Base-by-base conservation (phyloP, 30 jellyfish, hydroid and myxozoan genomes). In the Chrysaora quinquecirrha region DNA sequence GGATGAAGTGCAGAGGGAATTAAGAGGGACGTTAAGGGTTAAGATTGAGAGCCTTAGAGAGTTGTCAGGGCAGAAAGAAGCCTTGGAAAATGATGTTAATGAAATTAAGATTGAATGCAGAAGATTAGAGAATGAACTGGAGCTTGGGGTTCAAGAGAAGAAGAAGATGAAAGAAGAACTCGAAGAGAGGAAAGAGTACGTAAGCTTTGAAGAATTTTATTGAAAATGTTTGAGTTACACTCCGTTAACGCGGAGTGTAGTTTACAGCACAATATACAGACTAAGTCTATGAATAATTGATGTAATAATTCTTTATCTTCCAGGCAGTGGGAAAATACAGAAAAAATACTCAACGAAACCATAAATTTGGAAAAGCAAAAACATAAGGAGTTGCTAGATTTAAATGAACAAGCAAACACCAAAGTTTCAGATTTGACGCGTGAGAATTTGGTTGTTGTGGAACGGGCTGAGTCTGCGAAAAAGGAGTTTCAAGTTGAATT, bases 1-100 rank as follows among this genome's bases (percentile, higher is more conserved):
- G 46, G 78, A 72, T 27, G 74, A 65, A 32, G 60, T 64, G 46
- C 84, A 80, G 60, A 48, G 63, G 6, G 84, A 80, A 69, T 79
- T 80, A 21, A 76, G 88, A 33, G 65, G 24, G 3, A 11, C 83
- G 2, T 34, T 66, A 35, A 29, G 46, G 48, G 65, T 34, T 1
- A 80, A 80, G 29, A 50, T 66, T 31, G 78, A 50, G 11, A 64
- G 30, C 18, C 23, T 66, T 0, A 27, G 56, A 58, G 81, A 35
- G 9, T 71, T 80, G 1, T 49, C 75, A 32, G 73, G 21, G 22
- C 48, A 65, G 32, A 80, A 80, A 34, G 83, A 65, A 0, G 33
- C 16, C 30, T 72, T 80, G 71, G 67, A 48, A 1, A 43, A 30
- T 58, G 90, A 80, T 61, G 76, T 80, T 19, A 34, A 50, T 6